These are phyloP conservation scores for Gracilinanus agilis DNA, from an alignment of 2,113 vertebrate species.

Conservation along the genomic window DNA sequence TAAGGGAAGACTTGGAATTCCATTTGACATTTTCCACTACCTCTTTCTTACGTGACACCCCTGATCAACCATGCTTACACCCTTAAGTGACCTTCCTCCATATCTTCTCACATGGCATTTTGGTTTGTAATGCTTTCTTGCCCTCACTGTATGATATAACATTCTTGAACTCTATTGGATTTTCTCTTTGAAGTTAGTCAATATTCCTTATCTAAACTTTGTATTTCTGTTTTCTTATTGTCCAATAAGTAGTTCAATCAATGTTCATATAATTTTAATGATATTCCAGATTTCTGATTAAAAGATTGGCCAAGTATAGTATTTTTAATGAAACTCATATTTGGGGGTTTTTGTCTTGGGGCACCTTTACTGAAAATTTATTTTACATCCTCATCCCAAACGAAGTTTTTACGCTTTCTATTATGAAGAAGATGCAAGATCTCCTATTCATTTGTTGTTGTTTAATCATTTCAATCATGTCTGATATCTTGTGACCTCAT, in stretches of 20 bases:
- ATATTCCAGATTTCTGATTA: not conserved
- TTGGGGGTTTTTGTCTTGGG: not conserved
- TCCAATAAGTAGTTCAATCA: not conserved
- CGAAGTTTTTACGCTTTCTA: not conserved
- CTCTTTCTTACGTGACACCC: not conserved
- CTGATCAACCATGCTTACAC: not conserved
- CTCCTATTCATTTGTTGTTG: not conserved
- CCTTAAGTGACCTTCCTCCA: not conserved
- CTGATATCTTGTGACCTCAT: not conserved
- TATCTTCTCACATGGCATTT: not conserved
- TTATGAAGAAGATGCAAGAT: not conserved
- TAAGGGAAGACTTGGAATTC: not conserved
- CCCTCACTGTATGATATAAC: not conserved
- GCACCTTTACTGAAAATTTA: not conserved
- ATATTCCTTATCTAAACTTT: not conserved
- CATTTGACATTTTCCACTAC: not conserved
- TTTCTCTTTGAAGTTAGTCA: not conserved
- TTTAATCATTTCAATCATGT: not conserved
- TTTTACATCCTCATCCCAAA: not conserved
- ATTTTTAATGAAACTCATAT: not conserved
- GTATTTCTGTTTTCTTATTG: not conserved
- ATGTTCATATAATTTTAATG: not conserved
- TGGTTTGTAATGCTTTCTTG: not conserved
- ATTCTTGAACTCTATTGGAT: not conserved
- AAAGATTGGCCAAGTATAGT: not conserved